These are phyloP conservation scores for Fabriciana adippe DNA, from an alignment of 2,888 invertebrate genomes.

Conservation along the genomic window DNA sequence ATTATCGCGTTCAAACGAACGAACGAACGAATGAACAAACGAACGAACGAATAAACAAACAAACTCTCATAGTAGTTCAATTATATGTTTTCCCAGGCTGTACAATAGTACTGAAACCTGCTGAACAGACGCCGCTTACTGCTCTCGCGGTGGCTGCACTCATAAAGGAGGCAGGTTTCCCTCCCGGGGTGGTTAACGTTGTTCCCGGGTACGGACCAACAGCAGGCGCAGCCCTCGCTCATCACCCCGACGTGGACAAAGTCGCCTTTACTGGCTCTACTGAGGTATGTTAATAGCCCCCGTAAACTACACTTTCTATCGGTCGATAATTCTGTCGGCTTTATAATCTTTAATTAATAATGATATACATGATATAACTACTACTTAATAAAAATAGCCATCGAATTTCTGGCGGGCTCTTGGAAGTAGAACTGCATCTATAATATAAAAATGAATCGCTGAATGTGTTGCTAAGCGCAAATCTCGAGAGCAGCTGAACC, in stretches of 20 bases:
- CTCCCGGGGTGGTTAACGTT: slow-evolving; percentile 94
- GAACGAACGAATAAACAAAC: no score
- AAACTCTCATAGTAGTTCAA: background rate
- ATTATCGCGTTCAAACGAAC: no score
- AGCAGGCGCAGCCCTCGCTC: slow-evolving; percentile 89
- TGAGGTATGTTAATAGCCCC: slow-evolving; percentile 52
- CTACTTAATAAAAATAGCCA: no score
- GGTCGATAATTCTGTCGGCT: background rate
- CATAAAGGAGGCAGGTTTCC: slow-evolving; percentile 94
- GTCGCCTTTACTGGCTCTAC: slow-evolving; percentile 88
- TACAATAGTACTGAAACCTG: slow-evolving; percentile 94
- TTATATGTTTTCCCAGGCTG: slow-evolving; percentile 77
- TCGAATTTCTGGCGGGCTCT: no score
- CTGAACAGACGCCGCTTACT: slow-evolving; percentile 96
- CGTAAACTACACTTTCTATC: background rate
- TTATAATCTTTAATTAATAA: no score
- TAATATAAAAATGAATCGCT: no score
- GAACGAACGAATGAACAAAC: no score
- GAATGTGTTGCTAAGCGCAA: no score
- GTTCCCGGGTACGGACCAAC: slow-evolving; percentile 93
- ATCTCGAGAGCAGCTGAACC: no score
- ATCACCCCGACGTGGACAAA: slow-evolving; percentile 90
- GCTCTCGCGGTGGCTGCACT: slow-evolving; percentile 94
- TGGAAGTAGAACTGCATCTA: no score
- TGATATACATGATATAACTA: no score